Evolutionary conservation across 2,888 invertebrate species (phyloP).

Genomic region (Limnephilus rhombicus): DNA sequence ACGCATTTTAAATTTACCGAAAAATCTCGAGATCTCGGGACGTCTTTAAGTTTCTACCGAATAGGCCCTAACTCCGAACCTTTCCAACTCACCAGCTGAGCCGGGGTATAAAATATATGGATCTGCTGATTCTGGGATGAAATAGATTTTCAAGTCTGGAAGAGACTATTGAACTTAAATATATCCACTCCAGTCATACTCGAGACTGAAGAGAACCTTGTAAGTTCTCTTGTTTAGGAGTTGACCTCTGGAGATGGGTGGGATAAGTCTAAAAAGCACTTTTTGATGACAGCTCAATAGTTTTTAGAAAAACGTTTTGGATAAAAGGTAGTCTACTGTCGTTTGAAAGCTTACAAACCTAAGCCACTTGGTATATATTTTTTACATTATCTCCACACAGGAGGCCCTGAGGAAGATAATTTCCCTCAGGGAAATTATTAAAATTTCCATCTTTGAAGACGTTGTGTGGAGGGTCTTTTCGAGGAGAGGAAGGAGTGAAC

Average conservation of each 20-base stretch:
- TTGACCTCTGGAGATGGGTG: neutral
- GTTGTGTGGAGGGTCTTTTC: too few species aligned
- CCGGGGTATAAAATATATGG: neutral
- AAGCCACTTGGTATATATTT: neutral
- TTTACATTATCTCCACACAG: too few species aligned
- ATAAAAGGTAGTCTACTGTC: neutral
- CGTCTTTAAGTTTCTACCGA: neutral
- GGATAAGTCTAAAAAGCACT: neutral
- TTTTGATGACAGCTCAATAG: neutral
- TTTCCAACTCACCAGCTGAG: slow-evolving; percentile 3
- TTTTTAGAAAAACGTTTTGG: neutral
- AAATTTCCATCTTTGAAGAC: too few species aligned
- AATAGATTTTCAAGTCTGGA: neutral
- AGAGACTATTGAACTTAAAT: neutral
- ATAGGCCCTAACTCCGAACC: neutral
- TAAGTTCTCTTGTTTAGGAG: neutral
- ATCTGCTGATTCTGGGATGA: neutral
- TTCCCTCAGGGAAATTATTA: too few species aligned
- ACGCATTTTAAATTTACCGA: neutral
- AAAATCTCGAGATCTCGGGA: neutral
- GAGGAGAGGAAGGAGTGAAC: too few species aligned
- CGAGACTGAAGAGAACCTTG: neutral
- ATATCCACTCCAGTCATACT: neutral
- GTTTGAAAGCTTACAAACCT: neutral
- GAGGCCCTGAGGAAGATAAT: too few species aligned